Evolutionary conservation across 2,888 invertebrate species (phyloP), one percentile per base, ranked within the genome.

Genomic region (Macrosoma leucophasiata): DNA sequence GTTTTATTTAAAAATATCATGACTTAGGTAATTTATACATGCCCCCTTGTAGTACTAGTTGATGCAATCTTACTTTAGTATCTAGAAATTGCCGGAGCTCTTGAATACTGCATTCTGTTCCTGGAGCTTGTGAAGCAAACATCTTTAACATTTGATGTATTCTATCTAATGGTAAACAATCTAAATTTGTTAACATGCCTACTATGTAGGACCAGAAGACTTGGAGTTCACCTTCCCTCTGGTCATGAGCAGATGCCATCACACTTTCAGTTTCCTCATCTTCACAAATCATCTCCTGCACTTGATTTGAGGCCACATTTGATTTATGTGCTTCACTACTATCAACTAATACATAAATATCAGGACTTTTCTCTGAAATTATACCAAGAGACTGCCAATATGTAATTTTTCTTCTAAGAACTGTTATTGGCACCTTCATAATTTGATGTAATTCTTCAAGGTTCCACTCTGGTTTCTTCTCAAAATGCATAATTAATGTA

Each of bases 181-280:
- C 96, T 45, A 98, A 82, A 82, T 98, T 98, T 7, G 96, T 96
- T 36, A 98, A 76, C 98, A 98, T 98, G 10, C 97, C 97, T 25
- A 96, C 93, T 53, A 98, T 96, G 61, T 97, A 98, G 0, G 96
- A 95, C 98, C 98, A 98, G 71, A 97, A 96, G 28, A 90, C 90
- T 86, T 96, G 96, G 36, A 97, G 81, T 67, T 97, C 97, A 52
- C 96, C 96, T 74, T 97, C 96, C 37, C 96, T 86, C 68, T 97
- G 97, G 64, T 96, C 96, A 65, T 95, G 94, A 1, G 95, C 93
- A 11, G 96, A 96, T 1, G 96, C 96, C 94, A 96, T 95, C 0
- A 93, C 96, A 64, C 96, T 96, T 73, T 97, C 97, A 1, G 90
- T 85, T 68, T 97, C 97, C 53, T 95, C 96, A 65, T 97, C 97